phyloP scores from a whole-genome alignment of 1,140 invertebrate species.

The Laupala kohalensis region DNA sequence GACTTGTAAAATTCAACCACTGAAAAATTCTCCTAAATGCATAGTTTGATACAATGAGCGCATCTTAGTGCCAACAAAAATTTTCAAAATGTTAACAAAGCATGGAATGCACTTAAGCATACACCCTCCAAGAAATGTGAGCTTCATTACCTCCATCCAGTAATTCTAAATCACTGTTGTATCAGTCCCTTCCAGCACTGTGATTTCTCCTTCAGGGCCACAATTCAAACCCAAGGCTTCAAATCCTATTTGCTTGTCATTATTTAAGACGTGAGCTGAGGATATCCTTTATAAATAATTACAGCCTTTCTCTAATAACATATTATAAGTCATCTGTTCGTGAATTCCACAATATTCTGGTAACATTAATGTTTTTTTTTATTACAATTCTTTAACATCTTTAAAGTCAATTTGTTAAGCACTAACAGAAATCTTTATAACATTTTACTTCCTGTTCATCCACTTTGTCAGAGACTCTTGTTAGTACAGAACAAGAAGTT shows the following conservation, averaged over 20 bases:
- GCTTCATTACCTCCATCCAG: neutral
- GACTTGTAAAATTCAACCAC: neutral
- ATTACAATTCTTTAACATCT: neutral
- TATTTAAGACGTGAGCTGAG: neutral
- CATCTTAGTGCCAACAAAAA: neutral
- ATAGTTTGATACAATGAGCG: neutral
- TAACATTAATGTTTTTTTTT: neutral
- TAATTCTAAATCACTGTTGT: neutral
- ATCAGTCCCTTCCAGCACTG: neutral
- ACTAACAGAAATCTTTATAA: neutral
- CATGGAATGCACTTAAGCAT: neutral
- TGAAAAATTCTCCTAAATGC: neutral
- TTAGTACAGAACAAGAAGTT: neutral
- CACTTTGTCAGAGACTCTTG: neutral
- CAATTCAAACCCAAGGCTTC: neutral
- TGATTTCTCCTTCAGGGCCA: neutral
- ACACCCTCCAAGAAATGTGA: conserved; percentile 7
- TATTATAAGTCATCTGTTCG: neutral
- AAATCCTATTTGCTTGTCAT: neutral
- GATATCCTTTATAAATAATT: neutral
- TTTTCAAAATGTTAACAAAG: neutral
- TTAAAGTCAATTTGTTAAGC: neutral
- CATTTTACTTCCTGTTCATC: neutral
- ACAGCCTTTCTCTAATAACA: neutral
- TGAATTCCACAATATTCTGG: neutral